Percentiles rank a stretch among this genome's conserved stretches.
Evolutionary conservation across 2,797 vertebrate species (phyloP).

Genomic region (Bovichtus diacanthus): DNA sequence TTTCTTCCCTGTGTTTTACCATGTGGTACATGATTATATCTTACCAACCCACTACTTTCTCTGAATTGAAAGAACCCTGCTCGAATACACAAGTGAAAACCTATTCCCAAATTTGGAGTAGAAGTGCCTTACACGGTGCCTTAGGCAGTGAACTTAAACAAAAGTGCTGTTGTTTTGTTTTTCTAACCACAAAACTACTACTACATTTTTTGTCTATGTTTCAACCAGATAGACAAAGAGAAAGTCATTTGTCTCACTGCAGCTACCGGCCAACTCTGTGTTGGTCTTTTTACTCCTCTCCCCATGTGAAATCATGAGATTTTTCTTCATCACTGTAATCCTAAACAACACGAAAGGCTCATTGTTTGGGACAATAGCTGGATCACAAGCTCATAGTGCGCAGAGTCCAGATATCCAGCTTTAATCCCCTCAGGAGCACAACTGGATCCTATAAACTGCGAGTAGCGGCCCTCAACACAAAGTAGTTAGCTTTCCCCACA

Average conservation of each 20-base stretch:
- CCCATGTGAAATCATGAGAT: slow-evolving; percentile 44
- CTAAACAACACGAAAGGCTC: slow-evolving; percentile 39
- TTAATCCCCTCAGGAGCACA: slow-evolving; percentile 41
- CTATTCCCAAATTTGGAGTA: neutral
- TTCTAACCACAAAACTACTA: neutral
- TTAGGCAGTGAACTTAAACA: slow-evolving; percentile 5
- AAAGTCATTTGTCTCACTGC: slow-evolving; percentile 42
- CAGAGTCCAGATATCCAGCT: slow-evolving; percentile 39
- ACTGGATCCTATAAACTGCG: slow-evolving; percentile 29
- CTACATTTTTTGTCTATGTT: neutral
- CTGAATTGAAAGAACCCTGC: neutral
- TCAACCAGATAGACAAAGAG: slow-evolving; percentile 12
- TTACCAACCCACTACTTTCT: neutral
- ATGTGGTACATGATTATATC: slow-evolving; percentile 9
- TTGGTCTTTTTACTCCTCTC: slow-evolving; percentile 33
- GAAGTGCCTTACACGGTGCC: neutral
- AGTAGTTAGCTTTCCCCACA: slow-evolving; percentile 9
- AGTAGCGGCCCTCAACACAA: neutral
- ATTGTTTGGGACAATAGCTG: slow-evolving; percentile 67
- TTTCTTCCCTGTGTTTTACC: slow-evolving; percentile 13
- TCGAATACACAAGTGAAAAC: slow-evolving; percentile 7
- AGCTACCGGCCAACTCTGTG: slow-evolving; percentile 36
- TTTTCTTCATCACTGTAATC: slow-evolving; percentile 56
- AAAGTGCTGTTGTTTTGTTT: slow-evolving; percentile 24
- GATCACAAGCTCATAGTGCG: slow-evolving; percentile 48